These are phyloP conservation scores for Phalanger gymnotis DNA, from an alignment of 2,797 vertebrate genomes.

Conservation along the genomic window DNA sequence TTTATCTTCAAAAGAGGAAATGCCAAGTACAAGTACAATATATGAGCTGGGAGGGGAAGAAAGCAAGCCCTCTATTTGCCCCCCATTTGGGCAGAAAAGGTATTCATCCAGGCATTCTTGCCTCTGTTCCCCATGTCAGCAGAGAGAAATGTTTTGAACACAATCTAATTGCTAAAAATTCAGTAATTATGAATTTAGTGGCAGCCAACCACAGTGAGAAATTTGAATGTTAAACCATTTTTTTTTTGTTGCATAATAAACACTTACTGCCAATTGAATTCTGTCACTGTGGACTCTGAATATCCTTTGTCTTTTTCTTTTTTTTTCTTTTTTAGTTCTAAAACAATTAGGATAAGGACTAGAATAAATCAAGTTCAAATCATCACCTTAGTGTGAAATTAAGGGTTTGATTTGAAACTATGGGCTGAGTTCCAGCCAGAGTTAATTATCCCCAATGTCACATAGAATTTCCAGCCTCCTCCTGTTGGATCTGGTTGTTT, in stretches of 20 bases:
- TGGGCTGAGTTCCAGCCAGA: background rate
- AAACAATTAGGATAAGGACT: background rate
- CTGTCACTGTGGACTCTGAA: background rate
- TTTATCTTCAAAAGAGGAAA: background rate
- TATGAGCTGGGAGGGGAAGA: fast-evolving
- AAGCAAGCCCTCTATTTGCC: background rate
- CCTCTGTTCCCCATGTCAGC: background rate
- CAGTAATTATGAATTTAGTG: background rate
- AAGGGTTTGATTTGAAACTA: background rate
- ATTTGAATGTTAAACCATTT: background rate
- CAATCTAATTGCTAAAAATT: background rate
- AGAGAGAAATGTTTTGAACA: background rate
- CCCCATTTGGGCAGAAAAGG: background rate
- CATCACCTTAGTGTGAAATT: background rate
- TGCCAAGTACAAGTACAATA: too few relatives aligned
- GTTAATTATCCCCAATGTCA: background rate
- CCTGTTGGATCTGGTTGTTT: background rate
- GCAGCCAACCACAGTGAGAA: background rate
- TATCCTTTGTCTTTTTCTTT: background rate
- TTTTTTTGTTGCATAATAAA: background rate
- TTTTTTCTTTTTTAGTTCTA: background rate
- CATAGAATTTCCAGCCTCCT: background rate
- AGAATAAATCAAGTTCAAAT: background rate
- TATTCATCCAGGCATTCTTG: background rate
- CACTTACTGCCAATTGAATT: background rate